Evolutionary conservation across 2,113 vertebrate species (phyloP).

Genomic region (Notechis scutatus): DNA sequence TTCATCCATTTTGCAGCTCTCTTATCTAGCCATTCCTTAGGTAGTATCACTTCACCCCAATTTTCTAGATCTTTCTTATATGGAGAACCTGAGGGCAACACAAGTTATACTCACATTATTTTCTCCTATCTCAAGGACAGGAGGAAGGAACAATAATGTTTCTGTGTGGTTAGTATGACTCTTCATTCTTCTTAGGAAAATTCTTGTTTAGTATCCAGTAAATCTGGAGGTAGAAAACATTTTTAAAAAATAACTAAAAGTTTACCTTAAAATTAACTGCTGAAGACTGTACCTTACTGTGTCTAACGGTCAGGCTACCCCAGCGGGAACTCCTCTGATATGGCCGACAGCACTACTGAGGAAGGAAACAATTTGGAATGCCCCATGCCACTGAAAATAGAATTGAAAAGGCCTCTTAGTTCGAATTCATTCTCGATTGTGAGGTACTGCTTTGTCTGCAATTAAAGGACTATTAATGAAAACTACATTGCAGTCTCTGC

Average conservation of each 20-base stretch:
- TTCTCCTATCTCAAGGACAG: background rate
- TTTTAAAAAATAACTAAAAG: background rate
- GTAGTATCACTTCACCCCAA: background rate
- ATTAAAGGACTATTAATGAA: background rate
- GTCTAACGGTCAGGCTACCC: background rate
- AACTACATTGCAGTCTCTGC: background rate
- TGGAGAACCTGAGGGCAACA: background rate
- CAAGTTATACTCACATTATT: background rate
- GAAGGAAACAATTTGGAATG: background rate
- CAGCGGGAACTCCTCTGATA: background rate
- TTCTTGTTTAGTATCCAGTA: background rate
- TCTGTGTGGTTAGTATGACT: background rate
- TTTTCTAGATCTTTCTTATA: background rate
- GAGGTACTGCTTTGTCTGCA: background rate
- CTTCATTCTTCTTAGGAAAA: background rate
- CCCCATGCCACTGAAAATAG: background rate
- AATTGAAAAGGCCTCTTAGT: conserved; percentile 25
- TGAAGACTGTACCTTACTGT: background rate
- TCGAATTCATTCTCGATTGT: background rate
- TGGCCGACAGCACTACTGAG: background rate
- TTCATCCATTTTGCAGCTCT: background rate
- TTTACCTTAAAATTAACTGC: background rate
- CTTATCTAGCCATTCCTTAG: background rate
- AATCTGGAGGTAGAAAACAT: background rate
- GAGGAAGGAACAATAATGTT: background rate